phyloP scores from a whole-genome alignment of 2,888 invertebrate species.

The Morinoia aosen region DNA sequence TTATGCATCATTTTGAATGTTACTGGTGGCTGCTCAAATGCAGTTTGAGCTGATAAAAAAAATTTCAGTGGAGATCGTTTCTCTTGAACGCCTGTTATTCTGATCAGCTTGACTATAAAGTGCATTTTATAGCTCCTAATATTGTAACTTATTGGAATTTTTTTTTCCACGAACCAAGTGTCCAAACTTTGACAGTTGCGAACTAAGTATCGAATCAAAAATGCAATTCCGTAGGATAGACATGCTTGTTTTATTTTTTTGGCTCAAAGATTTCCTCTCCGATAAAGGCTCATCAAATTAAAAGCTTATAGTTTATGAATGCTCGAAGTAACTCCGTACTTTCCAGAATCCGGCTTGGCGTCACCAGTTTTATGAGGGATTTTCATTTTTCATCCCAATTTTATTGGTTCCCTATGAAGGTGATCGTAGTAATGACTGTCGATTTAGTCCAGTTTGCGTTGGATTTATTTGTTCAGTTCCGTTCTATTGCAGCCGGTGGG shows the following conservation, averaged over 20 bases:
- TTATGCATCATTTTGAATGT: background rate
- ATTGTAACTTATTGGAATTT: background rate
- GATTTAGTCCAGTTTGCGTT: background rate
- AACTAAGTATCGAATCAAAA: background rate
- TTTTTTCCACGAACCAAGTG: background rate
- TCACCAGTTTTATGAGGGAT: background rate
- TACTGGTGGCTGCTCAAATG: background rate
- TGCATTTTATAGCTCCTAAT: background rate
- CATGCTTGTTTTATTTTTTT: background rate
- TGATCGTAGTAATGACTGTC: background rate
- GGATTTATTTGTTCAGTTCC: constrained; percentile 7
- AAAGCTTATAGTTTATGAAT: background rate
- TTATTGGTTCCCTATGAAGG: background rate
- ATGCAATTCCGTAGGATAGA: background rate
- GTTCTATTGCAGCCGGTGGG: background rate
- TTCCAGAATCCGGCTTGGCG: too few species aligned
- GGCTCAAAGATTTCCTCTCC: background rate
- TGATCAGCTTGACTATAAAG: background rate
- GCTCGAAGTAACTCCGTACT: background rate
- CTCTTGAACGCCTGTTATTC: background rate
- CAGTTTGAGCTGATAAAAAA: background rate
- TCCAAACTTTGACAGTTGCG: background rate
- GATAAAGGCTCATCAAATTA: background rate
- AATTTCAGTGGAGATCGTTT: background rate
- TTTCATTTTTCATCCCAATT: background rate